Conservation (phyloP, 2,797 vertebrate genomes). For the Brachyalestes nurse region DNA sequence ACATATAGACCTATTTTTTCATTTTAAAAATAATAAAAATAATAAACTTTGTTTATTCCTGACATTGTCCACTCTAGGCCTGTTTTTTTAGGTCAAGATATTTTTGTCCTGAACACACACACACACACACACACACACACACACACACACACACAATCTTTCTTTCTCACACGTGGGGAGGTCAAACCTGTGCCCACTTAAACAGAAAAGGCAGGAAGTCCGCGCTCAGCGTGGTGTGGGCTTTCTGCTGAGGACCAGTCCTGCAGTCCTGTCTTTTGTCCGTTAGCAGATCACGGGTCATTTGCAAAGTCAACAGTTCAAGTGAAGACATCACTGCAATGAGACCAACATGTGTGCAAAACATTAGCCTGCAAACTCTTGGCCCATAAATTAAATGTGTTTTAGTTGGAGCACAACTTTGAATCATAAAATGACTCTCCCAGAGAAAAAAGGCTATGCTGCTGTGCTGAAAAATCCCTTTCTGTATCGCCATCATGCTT, state of each 20-base stretch:
- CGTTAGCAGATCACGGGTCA: slow-evolving; percentile 54
- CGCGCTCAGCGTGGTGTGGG: slow-evolving; percentile 10
- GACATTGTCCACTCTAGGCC: no score
- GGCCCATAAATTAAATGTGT: slow-evolving; percentile 59
- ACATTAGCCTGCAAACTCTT: slow-evolving; percentile 50
- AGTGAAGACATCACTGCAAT: slow-evolving; percentile 49
- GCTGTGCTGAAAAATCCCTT: slow-evolving; percentile 26
- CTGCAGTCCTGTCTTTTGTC: slow-evolving; percentile 44
- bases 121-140: background rate
- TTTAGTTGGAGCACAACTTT: slow-evolving; percentile 54
- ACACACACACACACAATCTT: background rate
- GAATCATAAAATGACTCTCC: slow-evolving; percentile 42
- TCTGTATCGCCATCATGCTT: slow-evolving; percentile 33
- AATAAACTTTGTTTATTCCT: no score
- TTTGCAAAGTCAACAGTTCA: slow-evolving; percentile 57
- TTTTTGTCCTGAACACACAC: background rate
- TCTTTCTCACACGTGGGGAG: background rate
- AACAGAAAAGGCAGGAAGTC: slow-evolving; percentile 31
- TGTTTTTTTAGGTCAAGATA: background rate
- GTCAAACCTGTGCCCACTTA: slow-evolving; percentile 27
- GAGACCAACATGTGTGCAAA: slow-evolving; percentile 53
- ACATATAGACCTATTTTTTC: no score
- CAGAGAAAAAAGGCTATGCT: slow-evolving; percentile 36
- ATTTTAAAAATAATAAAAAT: no score
- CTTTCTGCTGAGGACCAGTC: slow-evolving; percentile 7